Conservation (phyloP, 2,113 vertebrate species). For the Larimichthys polyactis region DNA sequence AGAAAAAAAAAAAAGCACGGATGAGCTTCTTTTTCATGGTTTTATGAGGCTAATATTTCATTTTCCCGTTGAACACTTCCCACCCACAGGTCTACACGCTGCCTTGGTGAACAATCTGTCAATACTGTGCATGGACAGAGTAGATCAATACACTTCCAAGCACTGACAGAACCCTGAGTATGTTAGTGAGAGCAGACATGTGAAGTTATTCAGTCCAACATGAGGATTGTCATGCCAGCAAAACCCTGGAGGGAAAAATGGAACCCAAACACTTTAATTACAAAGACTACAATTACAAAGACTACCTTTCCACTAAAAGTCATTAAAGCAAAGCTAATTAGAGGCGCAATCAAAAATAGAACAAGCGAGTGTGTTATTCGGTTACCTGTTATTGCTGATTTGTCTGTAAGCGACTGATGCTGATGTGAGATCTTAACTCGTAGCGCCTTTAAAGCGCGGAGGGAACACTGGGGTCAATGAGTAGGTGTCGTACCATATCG, state of each 20-base stretch:
- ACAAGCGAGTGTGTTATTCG: slow-evolving; percentile 16
- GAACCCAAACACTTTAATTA: slow-evolving; percentile 46
- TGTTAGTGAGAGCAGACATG: slow-evolving; percentile 39
- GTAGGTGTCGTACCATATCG: slow-evolving; percentile 56
- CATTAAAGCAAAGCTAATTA: slow-evolving; percentile 64
- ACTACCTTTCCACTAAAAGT: slow-evolving; percentile 45
- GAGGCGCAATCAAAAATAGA: slow-evolving; percentile 38
- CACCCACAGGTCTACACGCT: slow-evolving; percentile 37
- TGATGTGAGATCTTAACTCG: slow-evolving; percentile 57
- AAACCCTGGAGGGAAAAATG: slow-evolving; percentile 15
- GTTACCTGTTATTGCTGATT: slow-evolving; percentile 51
- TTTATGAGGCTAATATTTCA: slow-evolving; percentile 36
- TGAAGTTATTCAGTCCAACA: slow-evolving; percentile 38
- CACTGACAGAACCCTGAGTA: slow-evolving; percentile 13
- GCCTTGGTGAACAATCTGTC: slow-evolving; percentile 45
- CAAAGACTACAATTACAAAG: slow-evolving; percentile 34
- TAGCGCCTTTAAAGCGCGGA: slow-evolving; percentile 22
- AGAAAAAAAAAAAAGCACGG: background rate
- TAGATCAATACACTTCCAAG: slow-evolving; percentile 50
- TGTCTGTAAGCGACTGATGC: slow-evolving; percentile 7
- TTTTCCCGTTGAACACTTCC: slow-evolving; percentile 39
- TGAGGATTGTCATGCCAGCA: slow-evolving; percentile 19
- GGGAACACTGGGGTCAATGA: slow-evolving; percentile 56
- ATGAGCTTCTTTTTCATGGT: slow-evolving; percentile 8
- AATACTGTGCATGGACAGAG: slow-evolving; percentile 54